These are phyloP conservation scores for Nycteola revayana DNA, from an alignment of 2,888 invertebrate species.

Conservation along the genomic window DNA sequence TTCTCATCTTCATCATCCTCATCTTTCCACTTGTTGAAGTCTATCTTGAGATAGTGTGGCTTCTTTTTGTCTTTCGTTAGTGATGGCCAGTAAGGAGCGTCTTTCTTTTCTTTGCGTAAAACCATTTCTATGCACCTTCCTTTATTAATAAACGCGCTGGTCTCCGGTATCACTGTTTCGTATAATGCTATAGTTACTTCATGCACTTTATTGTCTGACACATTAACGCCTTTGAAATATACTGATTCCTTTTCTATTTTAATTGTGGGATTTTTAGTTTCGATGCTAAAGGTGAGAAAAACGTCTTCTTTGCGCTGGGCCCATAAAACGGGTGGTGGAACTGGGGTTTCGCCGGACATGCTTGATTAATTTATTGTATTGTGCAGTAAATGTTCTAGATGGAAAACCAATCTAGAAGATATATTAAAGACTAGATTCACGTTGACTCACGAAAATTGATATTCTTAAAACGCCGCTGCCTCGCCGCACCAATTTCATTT, in stretches of 20 bases:
- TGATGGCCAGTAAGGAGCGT: conserved; percentile 93
- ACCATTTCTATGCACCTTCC: conserved; percentile 89
- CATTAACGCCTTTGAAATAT: conserved; percentile 92
- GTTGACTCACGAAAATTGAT: conserved; percentile 30
- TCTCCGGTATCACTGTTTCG: conserved; percentile 91
- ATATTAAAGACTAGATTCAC: conserved; percentile 30
- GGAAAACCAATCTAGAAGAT: conserved; percentile 11
- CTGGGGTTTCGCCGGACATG: conserved; percentile 76
- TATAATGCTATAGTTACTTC: conserved; percentile 94
- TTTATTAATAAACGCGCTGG: conserved; percentile 86
- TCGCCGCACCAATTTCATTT: conserved; percentile 48
- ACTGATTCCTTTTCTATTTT: conserved; percentile 88
- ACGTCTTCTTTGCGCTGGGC: conserved; percentile 93
- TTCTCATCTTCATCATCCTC: conserved; percentile 93
- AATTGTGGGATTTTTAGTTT: conserved; percentile 92
- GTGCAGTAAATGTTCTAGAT: conserved; percentile 20
- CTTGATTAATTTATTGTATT: conserved; percentile 20
- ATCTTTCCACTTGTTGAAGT: conserved; percentile 99
- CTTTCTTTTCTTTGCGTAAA: conserved; percentile 86
- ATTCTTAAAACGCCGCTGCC: conserved; percentile 26
- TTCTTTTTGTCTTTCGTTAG: conserved; percentile 94
- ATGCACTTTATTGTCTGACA: conserved; percentile 91
- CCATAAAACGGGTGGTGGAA: conserved; percentile 95
- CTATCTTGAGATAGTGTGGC: conserved; percentile 97
- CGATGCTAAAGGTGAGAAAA: conserved; percentile 94